Conservation (phyloP, 2,888 invertebrate species). For the Dexiosoma caninum region DNA sequence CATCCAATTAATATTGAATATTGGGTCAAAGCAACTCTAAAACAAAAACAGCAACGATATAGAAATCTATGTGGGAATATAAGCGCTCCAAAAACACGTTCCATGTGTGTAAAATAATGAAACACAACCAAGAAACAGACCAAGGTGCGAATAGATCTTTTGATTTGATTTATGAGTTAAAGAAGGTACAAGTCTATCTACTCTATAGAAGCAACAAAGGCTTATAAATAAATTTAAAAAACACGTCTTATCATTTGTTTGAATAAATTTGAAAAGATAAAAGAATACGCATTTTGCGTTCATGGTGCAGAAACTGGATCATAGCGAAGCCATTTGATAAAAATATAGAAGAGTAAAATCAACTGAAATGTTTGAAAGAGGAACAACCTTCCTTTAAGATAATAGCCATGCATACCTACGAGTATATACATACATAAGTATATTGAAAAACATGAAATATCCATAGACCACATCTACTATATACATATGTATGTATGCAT, state of each 20-base stretch:
- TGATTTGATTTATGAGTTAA: slow-evolving; percentile 46
- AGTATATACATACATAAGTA: no score
- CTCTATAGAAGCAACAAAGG: neutral
- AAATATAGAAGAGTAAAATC: neutral
- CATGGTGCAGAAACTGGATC: slow-evolving; percentile 29
- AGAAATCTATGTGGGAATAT: neutral
- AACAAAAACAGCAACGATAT: neutral
- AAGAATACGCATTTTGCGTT: slow-evolving; percentile 18
- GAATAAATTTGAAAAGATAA: neutral
- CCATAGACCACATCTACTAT: no score
- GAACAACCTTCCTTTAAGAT: slow-evolving; percentile 20
- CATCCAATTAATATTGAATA: slow-evolving; percentile 61
- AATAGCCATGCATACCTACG: no score
- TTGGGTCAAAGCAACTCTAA: slow-evolving; percentile 47
- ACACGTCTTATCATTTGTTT: neutral
- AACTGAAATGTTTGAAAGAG: slow-evolving; percentile 11
- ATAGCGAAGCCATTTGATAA: slow-evolving; percentile 22
- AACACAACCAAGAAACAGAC: neutral
- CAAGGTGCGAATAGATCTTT: no score
- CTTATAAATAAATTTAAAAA: neutral
- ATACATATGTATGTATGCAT: neutral
- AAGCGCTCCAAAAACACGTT: slow-evolving; percentile 22
- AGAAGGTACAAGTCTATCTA: neutral
- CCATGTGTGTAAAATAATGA: slow-evolving; percentile 40
- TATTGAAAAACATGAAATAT: neutral